Evolutionary conservation across 2,113 vertebrate genomes (phyloP).

Genomic region (Anseranas semipalmata): DNA sequence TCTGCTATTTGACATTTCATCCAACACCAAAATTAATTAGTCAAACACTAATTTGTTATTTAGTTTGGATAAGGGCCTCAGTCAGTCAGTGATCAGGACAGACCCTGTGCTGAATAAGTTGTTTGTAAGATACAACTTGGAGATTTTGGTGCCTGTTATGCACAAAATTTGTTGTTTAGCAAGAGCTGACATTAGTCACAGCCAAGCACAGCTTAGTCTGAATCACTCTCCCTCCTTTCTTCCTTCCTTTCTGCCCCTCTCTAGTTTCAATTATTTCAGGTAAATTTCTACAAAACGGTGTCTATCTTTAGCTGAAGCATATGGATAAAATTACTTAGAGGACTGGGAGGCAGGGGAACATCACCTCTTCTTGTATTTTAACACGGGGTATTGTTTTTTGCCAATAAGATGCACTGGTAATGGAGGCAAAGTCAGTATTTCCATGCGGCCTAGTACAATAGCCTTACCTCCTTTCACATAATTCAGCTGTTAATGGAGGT

Average conservation of each 20-base stretch:
- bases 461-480: background rate
- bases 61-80: background rate
- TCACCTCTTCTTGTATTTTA: background rate
- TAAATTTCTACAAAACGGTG: background rate
- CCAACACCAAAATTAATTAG: background rate
- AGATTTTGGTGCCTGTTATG: background rate
- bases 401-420: background rate
- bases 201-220: background rate
- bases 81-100: background rate
- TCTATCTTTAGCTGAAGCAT: background rate
- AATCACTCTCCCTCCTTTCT: background rate
- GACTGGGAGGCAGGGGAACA: background rate
- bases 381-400: background rate
- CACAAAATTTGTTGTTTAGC: background rate
- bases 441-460: background rate
- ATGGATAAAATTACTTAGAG: background rate
- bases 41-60: background rate
- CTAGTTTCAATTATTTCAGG: conserved; percentile 1
- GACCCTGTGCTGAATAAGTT: background rate
- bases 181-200: background rate
- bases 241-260: background rate
- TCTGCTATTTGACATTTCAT: background rate
- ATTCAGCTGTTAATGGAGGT: background rate
- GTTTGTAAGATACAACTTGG: background rate
- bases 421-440: background rate